phyloP scores from a whole-genome alignment of 2,113 vertebrate genomes.

The Phylloscopus trochilus region DNA sequence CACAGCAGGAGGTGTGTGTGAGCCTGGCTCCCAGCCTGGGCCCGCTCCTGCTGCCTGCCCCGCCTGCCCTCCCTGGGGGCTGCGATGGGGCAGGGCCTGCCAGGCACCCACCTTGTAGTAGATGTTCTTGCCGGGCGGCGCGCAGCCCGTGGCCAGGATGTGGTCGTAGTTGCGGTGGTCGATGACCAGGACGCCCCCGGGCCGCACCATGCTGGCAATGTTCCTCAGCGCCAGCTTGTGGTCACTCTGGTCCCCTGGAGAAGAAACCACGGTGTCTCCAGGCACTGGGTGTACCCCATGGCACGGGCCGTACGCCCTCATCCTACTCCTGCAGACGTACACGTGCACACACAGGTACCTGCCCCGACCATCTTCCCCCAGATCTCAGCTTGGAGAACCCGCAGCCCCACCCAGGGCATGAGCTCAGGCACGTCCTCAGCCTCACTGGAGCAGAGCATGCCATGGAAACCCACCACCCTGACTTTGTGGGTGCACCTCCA shows the following conservation, averaged over 20 bases:
- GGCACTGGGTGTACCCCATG: background rate
- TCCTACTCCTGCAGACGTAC: background rate
- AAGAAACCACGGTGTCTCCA: background rate
- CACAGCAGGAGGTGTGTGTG: background rate
- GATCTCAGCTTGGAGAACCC: background rate
- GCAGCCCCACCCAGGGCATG: background rate
- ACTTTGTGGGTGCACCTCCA: background rate
- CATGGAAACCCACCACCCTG: background rate
- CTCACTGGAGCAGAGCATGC: background rate
- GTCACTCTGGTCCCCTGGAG: constrained; percentile 91
- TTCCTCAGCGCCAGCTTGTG: constrained; percentile 91
- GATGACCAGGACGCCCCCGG: constrained; percentile 89
- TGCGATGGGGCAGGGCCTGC: background rate
- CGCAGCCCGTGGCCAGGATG: constrained; percentile 89
- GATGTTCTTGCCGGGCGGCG: constrained; percentile 93
- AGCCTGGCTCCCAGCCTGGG: background rate
- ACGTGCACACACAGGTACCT: background rate
- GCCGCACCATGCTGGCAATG: constrained; percentile 91
- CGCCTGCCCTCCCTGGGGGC: accelerated
- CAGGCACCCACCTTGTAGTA: constrained; percentile 88
- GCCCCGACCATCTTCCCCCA: background rate
- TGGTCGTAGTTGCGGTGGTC: constrained; percentile 97
- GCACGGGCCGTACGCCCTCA: background rate
- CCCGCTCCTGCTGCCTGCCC: background rate
- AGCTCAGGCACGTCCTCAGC: background rate